Percentiles rank a stretch among this genome's conserved stretches.
Conservation (phyloP, 2,888 invertebrate species). For the Blastobasis adustella region DNA sequence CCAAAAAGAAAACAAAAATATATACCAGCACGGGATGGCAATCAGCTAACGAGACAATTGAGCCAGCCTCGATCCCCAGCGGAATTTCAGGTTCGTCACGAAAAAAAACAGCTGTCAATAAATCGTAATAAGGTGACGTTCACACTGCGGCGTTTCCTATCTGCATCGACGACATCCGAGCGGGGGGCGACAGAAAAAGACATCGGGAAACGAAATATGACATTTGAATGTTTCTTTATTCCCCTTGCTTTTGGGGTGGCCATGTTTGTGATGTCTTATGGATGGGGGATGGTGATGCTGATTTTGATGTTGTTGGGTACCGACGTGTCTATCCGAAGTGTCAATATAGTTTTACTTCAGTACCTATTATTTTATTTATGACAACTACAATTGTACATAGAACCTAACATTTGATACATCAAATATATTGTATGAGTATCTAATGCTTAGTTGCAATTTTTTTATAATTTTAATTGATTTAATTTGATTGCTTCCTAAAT, state of each 20-base stretch:
- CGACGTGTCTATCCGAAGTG: not conserved
- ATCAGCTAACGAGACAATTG: too few species aligned
- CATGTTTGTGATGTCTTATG: not conserved
- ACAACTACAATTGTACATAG: not conserved
- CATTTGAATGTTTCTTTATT: conserved; percentile 10
- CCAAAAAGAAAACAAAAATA: too few species aligned
- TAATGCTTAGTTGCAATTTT: too few species aligned
- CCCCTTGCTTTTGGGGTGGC: conserved; percentile 1
- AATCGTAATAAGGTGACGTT: not conserved
- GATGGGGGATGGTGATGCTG: not conserved
- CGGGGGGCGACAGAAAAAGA: conserved; percentile 4
- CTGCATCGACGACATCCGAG: not conserved
- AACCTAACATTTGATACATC: not conserved
- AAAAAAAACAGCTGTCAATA: not conserved
- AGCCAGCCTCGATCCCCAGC: too few species aligned
- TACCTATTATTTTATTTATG: not conserved
- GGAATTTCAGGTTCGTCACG: too few species aligned
- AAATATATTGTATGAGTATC: too few species aligned
- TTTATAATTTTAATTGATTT: too few species aligned
- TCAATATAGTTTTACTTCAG: not conserved
- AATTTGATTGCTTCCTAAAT: too few species aligned
- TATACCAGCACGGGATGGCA: too few species aligned
- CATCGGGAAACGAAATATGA: conserved; percentile 11
- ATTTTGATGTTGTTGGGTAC: not conserved
- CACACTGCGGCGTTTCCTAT: conserved; percentile 3